These are phyloP conservation scores for Onychomys arenicola DNA, from an alignment of 2,797 vertebrate genomes.

Conservation along the genomic window DNA sequence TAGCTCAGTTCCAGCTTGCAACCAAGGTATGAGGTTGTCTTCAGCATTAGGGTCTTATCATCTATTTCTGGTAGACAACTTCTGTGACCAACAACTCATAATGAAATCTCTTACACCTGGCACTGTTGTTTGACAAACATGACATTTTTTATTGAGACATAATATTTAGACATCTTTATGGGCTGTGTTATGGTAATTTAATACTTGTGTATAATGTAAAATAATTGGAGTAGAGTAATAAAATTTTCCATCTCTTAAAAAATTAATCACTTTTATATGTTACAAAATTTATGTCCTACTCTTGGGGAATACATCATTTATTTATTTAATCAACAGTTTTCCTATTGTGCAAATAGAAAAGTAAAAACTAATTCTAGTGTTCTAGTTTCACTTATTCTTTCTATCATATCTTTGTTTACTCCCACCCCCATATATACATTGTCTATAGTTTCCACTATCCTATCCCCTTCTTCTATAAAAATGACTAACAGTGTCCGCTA, in stretches of 20 bases:
- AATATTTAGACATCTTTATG: neutral
- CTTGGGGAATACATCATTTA: neutral
- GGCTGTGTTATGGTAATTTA: neutral
- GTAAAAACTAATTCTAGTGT: neutral
- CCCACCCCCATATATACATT: too few species aligned
- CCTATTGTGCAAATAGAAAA: neutral
- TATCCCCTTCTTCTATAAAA: neutral
- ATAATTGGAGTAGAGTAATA: neutral
- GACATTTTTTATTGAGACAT: neutral
- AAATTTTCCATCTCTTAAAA: neutral
- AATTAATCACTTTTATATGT: neutral
- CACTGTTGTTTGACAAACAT: neutral
- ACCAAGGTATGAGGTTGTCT: too few species aligned
- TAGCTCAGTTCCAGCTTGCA: neutral
- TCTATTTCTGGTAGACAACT: neutral
- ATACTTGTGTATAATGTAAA: neutral
- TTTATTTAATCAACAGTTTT: neutral
- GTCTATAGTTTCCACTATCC: neutral
- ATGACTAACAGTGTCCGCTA: neutral
- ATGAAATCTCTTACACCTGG: neutral
- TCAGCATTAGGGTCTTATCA: neutral
- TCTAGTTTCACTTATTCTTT: neutral
- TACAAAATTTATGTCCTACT: neutral
- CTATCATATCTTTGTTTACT: too few species aligned
- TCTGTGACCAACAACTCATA: neutral